Percentiles rank a stretch among this genome's conserved stretches.
These are phyloP conservation scores for Ips typographus DNA, from an alignment of 1,140 invertebrate species.

Conservation along the genomic window DNA sequence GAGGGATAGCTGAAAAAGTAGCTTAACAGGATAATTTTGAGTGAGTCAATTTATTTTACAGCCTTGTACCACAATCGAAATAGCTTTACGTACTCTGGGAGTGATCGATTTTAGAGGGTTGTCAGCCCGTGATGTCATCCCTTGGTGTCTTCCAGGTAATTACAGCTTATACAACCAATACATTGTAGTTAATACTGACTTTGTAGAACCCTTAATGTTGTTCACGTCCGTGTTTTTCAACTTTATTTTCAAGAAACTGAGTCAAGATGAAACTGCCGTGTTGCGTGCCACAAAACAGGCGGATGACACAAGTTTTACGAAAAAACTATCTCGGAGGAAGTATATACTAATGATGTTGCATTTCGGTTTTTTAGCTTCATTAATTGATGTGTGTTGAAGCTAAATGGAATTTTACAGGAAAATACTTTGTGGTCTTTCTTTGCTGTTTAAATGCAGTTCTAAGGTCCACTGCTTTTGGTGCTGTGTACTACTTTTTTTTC, in stretches of 20 bases:
- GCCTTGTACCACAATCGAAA: slow-evolving; percentile 19
- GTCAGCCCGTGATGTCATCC: background rate
- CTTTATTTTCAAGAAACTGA: slow-evolving; percentile 11
- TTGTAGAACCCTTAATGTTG: slow-evolving; percentile 24
- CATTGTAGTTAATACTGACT: background rate
- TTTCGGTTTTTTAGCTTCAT: background rate
- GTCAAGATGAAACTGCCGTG: background rate
- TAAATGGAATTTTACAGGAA: slow-evolving; percentile 1
- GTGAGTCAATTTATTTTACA: slow-evolving; percentile 17
- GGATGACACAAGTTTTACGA: background rate
- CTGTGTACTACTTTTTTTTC: slow-evolving; percentile 23
- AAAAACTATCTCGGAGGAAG: slow-evolving; percentile 4
- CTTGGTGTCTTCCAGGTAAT: slow-evolving; percentile 24
- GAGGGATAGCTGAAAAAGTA: no score
- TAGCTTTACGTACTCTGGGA: slow-evolving; percentile 16
- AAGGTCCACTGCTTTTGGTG: slow-evolving; percentile 13
- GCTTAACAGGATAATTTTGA: no score
- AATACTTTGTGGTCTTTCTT: slow-evolving; percentile 13
- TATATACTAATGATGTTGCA: background rate
- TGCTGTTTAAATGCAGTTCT: slow-evolving; percentile 18
- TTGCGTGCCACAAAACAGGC: background rate
- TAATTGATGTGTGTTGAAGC: no score
- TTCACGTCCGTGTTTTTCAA: slow-evolving; percentile 3
- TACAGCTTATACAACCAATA: background rate
- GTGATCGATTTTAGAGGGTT: slow-evolving; percentile 18